Percentiles rank a stretch among this genome's conserved stretches.
Evolutionary conservation across 2,113 vertebrate genomes (phyloP).

Genomic region (Melanotaenia duboulayi): DNA sequence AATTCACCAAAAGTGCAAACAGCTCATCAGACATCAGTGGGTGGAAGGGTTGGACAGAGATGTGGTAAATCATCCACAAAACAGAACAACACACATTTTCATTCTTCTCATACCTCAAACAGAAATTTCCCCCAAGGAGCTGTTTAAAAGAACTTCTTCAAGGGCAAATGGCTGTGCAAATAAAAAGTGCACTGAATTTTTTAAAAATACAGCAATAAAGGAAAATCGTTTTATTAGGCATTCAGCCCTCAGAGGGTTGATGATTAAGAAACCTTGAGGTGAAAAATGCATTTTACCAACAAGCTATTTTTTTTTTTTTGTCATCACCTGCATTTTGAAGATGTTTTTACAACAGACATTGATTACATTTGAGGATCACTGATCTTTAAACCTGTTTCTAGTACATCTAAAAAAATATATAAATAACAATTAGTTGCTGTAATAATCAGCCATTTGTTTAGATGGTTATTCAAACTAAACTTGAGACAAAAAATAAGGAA

Average conservation of each 20-base stretch:
- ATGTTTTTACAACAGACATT: conserved; percentile 2
- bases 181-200: conserved; percentile 17
- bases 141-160: conserved; percentile 32
- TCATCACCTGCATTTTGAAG: background rate
- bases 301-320: conserved; percentile 1
- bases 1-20: conserved; percentile 4
- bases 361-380: no score
- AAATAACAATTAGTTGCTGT: no score
- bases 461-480: no score
- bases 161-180: conserved; percentile 23
- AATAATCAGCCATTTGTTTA: no score
- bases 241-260: conserved; percentile 10
- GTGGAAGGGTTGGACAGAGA: conserved; percentile 27
- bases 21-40: conserved; percentile 7
- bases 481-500: no score
- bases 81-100: conserved; percentile 31
- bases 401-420: no score
- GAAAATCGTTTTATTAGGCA: conserved; percentile 30
- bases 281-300: no score
- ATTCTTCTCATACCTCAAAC: conserved; percentile 32
- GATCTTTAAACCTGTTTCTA: no score
- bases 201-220: conserved; percentile 30
- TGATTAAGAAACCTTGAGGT: no score
- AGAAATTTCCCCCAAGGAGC: conserved; percentile 21
- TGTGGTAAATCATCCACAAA: conserved; percentile 19